These are phyloP conservation scores for Anarhynchus alexandrinus DNA, from an alignment of 2,113 vertebrate species.

Conservation along the genomic window DNA sequence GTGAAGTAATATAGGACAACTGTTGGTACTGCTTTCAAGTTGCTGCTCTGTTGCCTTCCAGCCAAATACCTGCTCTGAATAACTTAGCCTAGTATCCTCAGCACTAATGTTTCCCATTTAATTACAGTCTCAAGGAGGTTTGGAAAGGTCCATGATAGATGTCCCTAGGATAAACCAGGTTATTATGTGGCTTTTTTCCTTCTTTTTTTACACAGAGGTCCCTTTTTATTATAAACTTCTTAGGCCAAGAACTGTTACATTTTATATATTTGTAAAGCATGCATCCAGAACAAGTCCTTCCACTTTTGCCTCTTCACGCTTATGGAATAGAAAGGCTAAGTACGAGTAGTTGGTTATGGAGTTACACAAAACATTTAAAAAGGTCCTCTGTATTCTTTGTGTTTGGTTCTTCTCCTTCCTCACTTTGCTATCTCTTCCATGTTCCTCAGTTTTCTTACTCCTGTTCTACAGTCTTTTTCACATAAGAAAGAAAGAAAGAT, in stretches of 20 bases:
- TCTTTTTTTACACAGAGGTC: fast-evolving
- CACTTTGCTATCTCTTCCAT: neutral
- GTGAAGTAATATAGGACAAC: neutral
- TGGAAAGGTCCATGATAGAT: neutral
- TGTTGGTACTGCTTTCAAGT: neutral
- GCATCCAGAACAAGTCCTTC: neutral
- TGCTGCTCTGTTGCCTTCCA: neutral
- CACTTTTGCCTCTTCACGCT: neutral
- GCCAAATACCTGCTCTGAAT: neutral
- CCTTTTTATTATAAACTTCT: fast-evolving
- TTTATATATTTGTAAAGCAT: neutral
- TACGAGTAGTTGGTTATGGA: neutral
- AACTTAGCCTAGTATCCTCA: neutral
- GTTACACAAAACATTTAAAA: neutral
- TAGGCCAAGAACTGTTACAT: neutral
- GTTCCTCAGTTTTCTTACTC: neutral
- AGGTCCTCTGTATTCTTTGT: neutral
- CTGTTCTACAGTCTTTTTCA: neutral
- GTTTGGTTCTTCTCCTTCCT: neutral
- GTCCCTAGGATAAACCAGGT: neutral
- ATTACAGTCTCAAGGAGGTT: neutral
- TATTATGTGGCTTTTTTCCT: neutral
- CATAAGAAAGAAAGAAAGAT: neutral
- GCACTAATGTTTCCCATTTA: neutral
- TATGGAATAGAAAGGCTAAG: neutral